phyloP scores from a whole-genome alignment of 2,888 invertebrate species.

The Tethea ocularis region DNA sequence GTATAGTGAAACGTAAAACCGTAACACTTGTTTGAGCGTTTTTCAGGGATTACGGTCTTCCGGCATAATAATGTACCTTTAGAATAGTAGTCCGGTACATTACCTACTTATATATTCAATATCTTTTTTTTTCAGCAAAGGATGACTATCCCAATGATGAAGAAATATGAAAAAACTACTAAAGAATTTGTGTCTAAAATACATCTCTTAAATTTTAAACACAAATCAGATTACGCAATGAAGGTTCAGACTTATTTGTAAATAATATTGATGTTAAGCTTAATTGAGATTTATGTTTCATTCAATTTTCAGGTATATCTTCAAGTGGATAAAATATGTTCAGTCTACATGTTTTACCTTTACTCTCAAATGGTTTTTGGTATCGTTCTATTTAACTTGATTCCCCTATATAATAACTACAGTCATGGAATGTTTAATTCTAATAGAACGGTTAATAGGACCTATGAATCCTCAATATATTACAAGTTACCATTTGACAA shows the following conservation, averaged over 20 bases:
- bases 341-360: not conserved
- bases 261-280: too few relatives aligned
- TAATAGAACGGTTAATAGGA: not conserved
- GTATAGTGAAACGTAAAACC: too few relatives aligned
- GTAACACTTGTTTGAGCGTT: too few relatives aligned
- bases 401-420: not conserved
- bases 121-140: not conserved
- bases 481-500: not conserved
- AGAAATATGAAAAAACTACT: not conserved
- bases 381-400: not conserved
- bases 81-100: too few relatives aligned
- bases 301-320: not conserved
- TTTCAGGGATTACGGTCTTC: too few relatives aligned
- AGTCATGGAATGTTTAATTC: constrained; percentile 5
- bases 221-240: not conserved
- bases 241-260: not conserved
- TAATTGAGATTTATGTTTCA: too few relatives aligned
- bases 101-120: too few relatives aligned
- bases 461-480: not conserved
- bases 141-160: not conserved
- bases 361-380: not conserved
- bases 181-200: constrained; percentile 4
- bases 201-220: not conserved
- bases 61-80: too few relatives aligned
- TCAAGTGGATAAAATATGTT: constrained; percentile 1